These are phyloP conservation scores for Zygaena filipendulae DNA, from an alignment of 2,888 invertebrate species.

Conservation along the genomic window DNA sequence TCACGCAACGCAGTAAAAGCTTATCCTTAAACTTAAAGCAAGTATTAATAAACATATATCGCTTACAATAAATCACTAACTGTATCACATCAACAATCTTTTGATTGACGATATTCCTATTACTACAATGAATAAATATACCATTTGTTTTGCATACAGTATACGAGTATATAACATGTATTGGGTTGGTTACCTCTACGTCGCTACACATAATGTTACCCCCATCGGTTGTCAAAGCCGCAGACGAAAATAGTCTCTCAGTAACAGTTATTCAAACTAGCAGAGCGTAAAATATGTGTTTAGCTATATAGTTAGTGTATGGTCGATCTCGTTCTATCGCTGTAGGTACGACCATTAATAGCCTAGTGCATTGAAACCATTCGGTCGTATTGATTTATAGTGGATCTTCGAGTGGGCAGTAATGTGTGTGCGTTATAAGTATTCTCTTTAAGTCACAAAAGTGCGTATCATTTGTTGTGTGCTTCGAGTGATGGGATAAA, in stretches of 20 bases:
- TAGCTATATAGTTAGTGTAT: slow-evolving; percentile 15
- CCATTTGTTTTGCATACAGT: slow-evolving; percentile 47
- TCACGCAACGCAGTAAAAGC: slow-evolving; percentile 24
- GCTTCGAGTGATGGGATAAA: no score
- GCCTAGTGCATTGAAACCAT: slow-evolving; percentile 37
- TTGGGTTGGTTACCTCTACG: slow-evolving; percentile 25
- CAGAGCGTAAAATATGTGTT: slow-evolving; percentile 2
- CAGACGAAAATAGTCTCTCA: slow-evolving; percentile 13
- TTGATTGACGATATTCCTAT: slow-evolving; percentile 47
- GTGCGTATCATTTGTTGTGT: no score
- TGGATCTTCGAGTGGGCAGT: slow-evolving; percentile 36
- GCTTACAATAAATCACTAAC: slow-evolving; percentile 17
- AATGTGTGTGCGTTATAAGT: slow-evolving; percentile 34
- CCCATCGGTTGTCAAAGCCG: slow-evolving; percentile 9
- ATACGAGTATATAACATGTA: slow-evolving; percentile 30
- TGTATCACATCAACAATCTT: slow-evolving; percentile 35
- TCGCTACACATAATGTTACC: slow-evolving; percentile 14
- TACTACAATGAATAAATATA: slow-evolving; percentile 44
- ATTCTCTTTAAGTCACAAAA: no score
- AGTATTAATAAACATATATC: slow-evolving; percentile 20
- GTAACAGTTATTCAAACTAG: neutral
- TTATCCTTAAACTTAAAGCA: slow-evolving; percentile 16
- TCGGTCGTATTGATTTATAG: slow-evolving; percentile 46
- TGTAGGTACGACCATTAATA: slow-evolving; percentile 26
- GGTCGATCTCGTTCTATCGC: slow-evolving; percentile 6